Evolutionary conservation across 2,888 invertebrate genomes (phyloP).

Genomic region (Sepioteuthis lessoniana): DNA sequence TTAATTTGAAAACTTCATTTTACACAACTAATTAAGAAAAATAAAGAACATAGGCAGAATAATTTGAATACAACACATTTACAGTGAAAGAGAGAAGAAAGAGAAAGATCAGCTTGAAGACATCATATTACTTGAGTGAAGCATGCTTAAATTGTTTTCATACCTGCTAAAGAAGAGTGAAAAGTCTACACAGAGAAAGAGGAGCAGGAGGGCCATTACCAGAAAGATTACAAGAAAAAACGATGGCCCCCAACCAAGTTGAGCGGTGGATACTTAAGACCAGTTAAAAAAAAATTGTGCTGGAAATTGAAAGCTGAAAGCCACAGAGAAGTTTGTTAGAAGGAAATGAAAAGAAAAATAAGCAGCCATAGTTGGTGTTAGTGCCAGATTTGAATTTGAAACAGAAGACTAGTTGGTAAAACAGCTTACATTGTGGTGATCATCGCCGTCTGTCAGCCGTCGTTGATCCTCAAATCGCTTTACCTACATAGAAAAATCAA

Average conservation of each 20-base stretch:
- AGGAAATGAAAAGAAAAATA: not conserved
- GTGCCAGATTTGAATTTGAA: conserved; percentile 35
- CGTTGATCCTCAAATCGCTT: conserved; percentile 47
- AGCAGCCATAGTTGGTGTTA: not conserved
- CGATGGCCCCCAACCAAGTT: not conserved
- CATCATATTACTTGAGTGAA: not conserved
- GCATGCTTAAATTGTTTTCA: not conserved
- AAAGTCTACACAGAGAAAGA: not conserved
- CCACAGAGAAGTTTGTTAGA: not conserved
- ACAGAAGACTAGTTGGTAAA: not conserved
- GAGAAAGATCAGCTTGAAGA: conserved; percentile 1
- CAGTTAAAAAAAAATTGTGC: not conserved
- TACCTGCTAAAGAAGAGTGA: not conserved
- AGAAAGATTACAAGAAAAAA: too few relatives aligned
- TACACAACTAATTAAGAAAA: not conserved
- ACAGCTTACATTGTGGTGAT: conserved; percentile 47
- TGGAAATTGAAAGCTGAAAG: conserved; percentile 33
- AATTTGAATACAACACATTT: not conserved
- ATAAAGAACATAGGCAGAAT: not conserved
- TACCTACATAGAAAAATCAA: conserved; percentile 45
- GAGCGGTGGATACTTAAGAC: not conserved
- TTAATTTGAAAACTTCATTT: not conserved
- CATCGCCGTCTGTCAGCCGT: conserved; percentile 38
- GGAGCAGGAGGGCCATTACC: not conserved
- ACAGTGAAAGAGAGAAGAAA: not conserved